phyloP scores from a whole-genome alignment of 2,113 vertebrate species.

The Brachyhypopomus gauderio region DNA sequence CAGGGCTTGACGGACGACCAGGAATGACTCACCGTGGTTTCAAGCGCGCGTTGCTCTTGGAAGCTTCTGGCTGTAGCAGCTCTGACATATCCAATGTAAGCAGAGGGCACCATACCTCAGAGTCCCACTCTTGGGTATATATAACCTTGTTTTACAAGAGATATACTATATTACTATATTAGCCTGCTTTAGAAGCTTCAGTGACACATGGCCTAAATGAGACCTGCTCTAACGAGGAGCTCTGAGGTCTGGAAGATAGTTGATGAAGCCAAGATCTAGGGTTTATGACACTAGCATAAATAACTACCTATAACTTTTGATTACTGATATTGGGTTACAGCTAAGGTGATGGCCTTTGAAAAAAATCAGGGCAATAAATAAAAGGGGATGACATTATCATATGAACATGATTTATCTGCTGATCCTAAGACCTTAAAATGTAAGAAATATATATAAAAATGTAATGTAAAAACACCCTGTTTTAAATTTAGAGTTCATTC shows the following conservation, averaged over 20 bases:
- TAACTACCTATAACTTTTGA: slow-evolving; percentile 56
- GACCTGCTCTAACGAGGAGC: slow-evolving; percentile 2
- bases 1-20: slow-evolving; percentile 35
- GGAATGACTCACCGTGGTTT: slow-evolving; percentile 63
- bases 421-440: not conserved
- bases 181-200: slow-evolving; percentile 13
- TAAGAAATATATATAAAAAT: slow-evolving; percentile 41
- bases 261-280: slow-evolving; percentile 15
- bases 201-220: slow-evolving; percentile 34
- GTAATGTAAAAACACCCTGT: not conserved
- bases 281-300: slow-evolving; percentile 37
- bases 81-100: not conserved
- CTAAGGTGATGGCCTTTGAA: slow-evolving; percentile 54
- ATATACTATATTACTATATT: not conserved
- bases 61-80: slow-evolving; percentile 45
- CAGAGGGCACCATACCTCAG: not conserved
- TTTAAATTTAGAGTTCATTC: not conserved
- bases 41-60: slow-evolving; percentile 54
- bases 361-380: slow-evolving; percentile 51
- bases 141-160: not conserved
- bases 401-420: slow-evolving; percentile 58
- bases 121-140: not conserved
- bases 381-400: slow-evolving; percentile 49
- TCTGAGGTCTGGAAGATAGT: slow-evolving; percentile 7
- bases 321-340: slow-evolving; percentile 62